These are phyloP conservation scores for Bibio marci DNA, from an alignment of 2,888 invertebrate species.

Conservation along the genomic window DNA sequence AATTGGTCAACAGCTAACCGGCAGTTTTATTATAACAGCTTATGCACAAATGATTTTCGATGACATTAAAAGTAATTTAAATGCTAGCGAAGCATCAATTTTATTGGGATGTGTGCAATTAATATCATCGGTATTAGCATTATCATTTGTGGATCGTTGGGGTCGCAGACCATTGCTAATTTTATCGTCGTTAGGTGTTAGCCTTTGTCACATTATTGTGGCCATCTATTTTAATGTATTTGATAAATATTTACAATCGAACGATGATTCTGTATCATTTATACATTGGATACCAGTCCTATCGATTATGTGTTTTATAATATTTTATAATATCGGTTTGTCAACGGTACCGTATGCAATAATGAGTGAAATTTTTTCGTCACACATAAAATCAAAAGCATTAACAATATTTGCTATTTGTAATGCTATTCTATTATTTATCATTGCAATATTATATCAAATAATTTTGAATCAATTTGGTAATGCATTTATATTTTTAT, in stretches of 20 bases:
- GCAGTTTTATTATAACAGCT: slow-evolving; percentile 43
- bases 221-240: slow-evolving; percentile 39
- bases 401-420: slow-evolving; percentile 43
- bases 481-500: slow-evolving; percentile 11
- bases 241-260: background rate
- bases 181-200: slow-evolving; percentile 37
- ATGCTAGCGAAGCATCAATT: slow-evolving; percentile 34
- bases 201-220: slow-evolving; percentile 34
- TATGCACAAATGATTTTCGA: slow-evolving; percentile 46
- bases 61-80: slow-evolving; percentile 21
- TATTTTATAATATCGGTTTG: slow-evolving; percentile 41
- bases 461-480: slow-evolving; percentile 34
- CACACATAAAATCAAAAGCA: slow-evolving; percentile 43
- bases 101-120: slow-evolving; percentile 36
- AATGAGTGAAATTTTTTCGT: slow-evolving; percentile 44
- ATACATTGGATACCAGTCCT: slow-evolving; percentile 35
- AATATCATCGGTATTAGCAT: slow-evolving; percentile 37
- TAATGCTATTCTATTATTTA: slow-evolving; percentile 39
- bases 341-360: slow-evolving; percentile 45
- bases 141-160: slow-evolving; percentile 38
- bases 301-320: slow-evolving; percentile 41
- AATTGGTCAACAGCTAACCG: slow-evolving; percentile 43
- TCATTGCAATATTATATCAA: slow-evolving; percentile 41
- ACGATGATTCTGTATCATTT: slow-evolving; percentile 24
- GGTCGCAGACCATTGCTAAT: slow-evolving; percentile 43